A percentile compares a stretch with the other conserved stretches of the same genome.
phyloP scores from a whole-genome alignment of 2,888 invertebrate genomes.

The Poecilobothrus nobilitatus region DNA sequence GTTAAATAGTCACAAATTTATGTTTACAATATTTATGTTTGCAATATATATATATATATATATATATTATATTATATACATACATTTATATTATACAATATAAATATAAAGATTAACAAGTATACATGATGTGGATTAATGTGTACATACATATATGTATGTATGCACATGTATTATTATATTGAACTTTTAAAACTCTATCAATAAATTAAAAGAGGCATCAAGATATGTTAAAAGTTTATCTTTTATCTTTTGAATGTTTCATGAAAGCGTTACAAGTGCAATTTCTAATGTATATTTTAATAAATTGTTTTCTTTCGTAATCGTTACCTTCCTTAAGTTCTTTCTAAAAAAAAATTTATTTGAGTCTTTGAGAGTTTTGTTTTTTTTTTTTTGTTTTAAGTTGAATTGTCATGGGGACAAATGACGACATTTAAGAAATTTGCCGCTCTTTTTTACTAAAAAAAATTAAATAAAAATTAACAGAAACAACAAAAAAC shows the following conservation, averaged over 20 bases:
- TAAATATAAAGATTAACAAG: too few relatives aligned
- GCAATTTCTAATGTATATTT: background rate
- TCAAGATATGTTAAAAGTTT: background rate
- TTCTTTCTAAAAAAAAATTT: too few relatives aligned
- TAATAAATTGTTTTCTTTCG: background rate
- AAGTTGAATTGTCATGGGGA: background rate
- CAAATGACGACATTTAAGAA: background rate
- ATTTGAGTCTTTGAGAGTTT: too few relatives aligned
- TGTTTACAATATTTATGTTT: too few relatives aligned
- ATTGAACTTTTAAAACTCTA: background rate
- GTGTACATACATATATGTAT: constrained; percentile 7
- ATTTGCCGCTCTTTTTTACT: background rate
- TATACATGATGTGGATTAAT: too few relatives aligned
- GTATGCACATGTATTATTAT: background rate
- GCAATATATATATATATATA: too few relatives aligned
- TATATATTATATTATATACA: too few relatives aligned
- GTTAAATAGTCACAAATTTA: too few relatives aligned
- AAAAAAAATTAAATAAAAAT: background rate
- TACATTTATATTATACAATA: too few relatives aligned
- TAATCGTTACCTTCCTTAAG: background rate
- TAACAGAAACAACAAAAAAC: background rate
- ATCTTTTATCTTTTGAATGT: background rate
- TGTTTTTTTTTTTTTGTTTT: too few relatives aligned
- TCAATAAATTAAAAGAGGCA: background rate
- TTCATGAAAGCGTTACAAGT: constrained; percentile 1